phyloP scores from a whole-genome alignment of 2,888 invertebrate species.

The Tetragonula carbonaria region DNA sequence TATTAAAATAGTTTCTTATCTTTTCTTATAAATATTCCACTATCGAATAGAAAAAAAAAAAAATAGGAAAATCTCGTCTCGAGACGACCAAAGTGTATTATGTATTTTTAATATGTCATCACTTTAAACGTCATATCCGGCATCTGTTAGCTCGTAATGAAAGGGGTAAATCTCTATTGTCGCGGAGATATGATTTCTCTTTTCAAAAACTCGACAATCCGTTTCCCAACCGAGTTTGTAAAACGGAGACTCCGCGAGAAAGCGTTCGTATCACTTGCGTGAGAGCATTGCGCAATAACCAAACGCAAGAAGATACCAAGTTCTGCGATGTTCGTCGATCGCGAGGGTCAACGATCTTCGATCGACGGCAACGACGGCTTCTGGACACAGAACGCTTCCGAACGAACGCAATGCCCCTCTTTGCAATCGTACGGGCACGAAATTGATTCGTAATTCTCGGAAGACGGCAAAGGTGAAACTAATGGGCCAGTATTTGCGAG shows the following conservation, averaged over 20 bases:
- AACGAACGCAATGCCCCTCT: slow-evolving; percentile 25
- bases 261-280: no score
- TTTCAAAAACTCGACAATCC: neutral
- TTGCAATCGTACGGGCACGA: slow-evolving; percentile 36
- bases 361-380: neutral
- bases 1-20: no score
- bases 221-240: no score
- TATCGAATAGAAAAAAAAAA: no score
- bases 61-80: no score
- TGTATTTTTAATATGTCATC: no score
- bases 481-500: slow-evolving; percentile 27
- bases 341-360: neutral
- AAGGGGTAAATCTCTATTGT: neutral
- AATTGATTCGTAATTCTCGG: slow-evolving; percentile 55
- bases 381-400: slow-evolving; percentile 1
- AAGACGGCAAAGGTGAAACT: slow-evolving; percentile 53
- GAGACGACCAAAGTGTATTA: no score
- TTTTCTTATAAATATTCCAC: no score
- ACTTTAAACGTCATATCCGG: no score
- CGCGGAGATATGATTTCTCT: neutral
- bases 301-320: neutral
- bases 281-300: no score
- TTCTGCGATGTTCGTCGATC: neutral
- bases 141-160: no score
- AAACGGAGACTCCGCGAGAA: no score